A percentile compares a stretch with the other conserved stretches of the same genome.
Conservation (phyloP, 2,888 invertebrate genomes). For the Clitarchus hookeri region DNA sequence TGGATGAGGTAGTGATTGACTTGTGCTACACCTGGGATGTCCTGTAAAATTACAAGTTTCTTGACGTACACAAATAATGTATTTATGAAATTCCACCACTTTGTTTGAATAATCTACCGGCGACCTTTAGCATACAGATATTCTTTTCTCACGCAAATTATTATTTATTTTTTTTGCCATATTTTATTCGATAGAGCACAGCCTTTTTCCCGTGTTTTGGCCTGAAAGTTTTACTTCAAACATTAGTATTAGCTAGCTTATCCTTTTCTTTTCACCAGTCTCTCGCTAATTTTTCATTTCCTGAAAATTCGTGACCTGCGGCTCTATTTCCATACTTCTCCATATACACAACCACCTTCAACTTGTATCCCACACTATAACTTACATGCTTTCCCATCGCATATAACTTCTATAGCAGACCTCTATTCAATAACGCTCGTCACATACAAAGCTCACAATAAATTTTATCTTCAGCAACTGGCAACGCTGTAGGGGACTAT, state of each 20-base stretch:
- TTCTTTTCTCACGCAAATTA: background rate
- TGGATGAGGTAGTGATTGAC: no score
- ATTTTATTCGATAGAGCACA: background rate
- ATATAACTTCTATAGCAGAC: no score
- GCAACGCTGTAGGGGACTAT: no score
- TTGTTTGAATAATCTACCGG: background rate
- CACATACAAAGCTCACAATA: no score
- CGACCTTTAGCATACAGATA: background rate
- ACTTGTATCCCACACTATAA: background rate
- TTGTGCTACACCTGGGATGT: no score
- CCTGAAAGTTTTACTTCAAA: background rate
- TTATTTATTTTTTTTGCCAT: background rate
- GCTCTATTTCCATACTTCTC: background rate
- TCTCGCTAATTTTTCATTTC: background rate
- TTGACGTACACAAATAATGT: background rate
- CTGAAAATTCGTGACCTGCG: background rate
- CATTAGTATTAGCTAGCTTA: background rate
- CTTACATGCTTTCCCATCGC: background rate
- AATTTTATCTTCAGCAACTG: no score
- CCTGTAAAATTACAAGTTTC: background rate
- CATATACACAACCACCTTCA: background rate
- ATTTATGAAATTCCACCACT: background rate
- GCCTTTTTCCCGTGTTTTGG: background rate
- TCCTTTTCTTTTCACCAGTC: background rate
- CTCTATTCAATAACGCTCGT: no score